phyloP scores from a whole-genome alignment of 2,797 vertebrate genomes.

The Pristis pectinata region DNA sequence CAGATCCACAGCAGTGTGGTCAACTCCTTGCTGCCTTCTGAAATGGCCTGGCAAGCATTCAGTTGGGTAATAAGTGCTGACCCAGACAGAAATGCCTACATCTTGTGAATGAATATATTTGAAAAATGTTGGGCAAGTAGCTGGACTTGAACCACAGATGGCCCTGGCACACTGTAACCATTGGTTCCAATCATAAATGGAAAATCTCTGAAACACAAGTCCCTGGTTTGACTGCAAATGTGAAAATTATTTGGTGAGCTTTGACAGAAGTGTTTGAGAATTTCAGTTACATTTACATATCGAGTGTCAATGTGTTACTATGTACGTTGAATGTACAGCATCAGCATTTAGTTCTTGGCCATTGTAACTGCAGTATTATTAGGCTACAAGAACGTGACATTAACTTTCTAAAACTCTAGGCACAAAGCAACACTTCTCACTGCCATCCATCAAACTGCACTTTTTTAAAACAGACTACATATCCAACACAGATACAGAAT shows the following conservation, averaged over 20 bases:
- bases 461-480: constrained; percentile 13
- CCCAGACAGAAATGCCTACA: no score
- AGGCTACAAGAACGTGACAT: neutral
- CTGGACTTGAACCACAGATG: no score
- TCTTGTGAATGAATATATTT: no score
- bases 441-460: neutral
- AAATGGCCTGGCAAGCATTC: no score
- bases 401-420: neutral
- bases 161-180: neutral
- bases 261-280: neutral
- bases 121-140: neutral
- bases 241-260: neutral
- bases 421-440: neutral
- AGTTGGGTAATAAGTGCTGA: no score
- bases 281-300: neutral
- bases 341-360: constrained; percentile 1
- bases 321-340: neutral
- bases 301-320: neutral
- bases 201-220: neutral
- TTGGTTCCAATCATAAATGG: neutral
- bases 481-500: constrained; percentile 25
- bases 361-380: constrained; percentile 3
- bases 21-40: no score
- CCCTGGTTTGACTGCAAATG: neutral
- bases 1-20: no score